phyloP scores from a whole-genome alignment of 2,113 vertebrate genomes.

The Gulo gulo region DNA sequence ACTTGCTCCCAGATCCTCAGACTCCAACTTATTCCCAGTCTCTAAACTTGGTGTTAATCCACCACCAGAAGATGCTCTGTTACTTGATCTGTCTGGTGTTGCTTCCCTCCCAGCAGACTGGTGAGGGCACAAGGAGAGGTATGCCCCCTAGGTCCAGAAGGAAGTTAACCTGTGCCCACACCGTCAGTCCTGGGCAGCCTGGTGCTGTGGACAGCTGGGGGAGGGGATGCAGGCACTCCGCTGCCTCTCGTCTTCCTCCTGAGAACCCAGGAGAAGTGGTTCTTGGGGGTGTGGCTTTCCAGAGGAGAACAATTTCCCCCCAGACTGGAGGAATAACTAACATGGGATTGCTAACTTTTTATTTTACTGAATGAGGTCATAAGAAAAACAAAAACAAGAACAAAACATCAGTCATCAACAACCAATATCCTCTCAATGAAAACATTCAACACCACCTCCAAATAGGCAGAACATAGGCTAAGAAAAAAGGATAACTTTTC shows the following conservation, averaged over 20 bases:
- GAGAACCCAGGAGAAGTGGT: neutral
- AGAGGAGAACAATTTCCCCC: neutral
- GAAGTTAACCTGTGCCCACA: neutral
- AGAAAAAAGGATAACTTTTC: neutral
- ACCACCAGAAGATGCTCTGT: neutral
- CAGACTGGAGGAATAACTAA: neutral
- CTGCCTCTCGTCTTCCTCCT: rapidly evolving
- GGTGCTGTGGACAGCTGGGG: neutral
- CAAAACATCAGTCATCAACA: neutral
- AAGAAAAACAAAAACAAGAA: neutral
- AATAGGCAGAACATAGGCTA: neutral
- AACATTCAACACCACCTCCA: neutral
- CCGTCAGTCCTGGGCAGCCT: neutral
- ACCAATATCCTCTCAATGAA: neutral
- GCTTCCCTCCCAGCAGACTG: neutral
- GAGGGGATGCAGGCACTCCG: neutral
- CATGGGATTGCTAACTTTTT: neutral
- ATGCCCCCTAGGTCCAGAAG: rapidly evolving
- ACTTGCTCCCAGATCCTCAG: neutral
- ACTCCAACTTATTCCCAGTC: neutral
- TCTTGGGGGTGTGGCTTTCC: neutral
- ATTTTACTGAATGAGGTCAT: neutral
- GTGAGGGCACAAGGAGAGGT: neutral
- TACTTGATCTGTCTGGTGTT: too few species aligned
- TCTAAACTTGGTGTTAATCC: neutral